These are phyloP conservation scores for Nemoura dubitans DNA, from an alignment of 2,888 invertebrate genomes.

Conservation along the genomic window DNA sequence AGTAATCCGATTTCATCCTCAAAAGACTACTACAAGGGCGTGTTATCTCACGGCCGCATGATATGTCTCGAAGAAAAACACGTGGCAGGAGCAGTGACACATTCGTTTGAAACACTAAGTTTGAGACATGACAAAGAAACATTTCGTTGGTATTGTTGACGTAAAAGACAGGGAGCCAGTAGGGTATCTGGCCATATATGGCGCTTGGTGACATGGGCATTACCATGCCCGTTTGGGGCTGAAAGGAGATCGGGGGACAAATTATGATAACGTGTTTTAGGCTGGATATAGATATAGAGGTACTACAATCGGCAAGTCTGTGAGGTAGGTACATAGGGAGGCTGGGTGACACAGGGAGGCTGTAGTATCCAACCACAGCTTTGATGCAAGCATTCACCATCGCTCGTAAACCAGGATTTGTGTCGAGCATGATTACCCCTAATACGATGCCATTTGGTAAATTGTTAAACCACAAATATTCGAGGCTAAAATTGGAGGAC, in stretches of 20 bases:
- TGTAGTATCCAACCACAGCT: background rate
- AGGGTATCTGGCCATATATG: background rate
- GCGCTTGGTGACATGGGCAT: background rate
- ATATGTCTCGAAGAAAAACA: background rate
- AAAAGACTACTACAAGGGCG: background rate
- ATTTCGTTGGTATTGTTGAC: background rate
- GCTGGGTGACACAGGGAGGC: background rate
- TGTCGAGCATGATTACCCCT: conserved; percentile 17
- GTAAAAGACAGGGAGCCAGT: background rate
- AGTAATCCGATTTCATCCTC: background rate
- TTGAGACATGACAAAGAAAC: background rate
- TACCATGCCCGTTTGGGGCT: background rate
- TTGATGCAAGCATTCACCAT: background rate
- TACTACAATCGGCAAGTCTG: background rate
- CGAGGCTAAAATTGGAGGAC: conserved; percentile 13
- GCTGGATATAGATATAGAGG: background rate
- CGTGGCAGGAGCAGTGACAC: background rate
- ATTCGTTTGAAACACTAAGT: background rate
- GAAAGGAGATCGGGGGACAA: background rate
- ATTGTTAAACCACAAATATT: conserved; percentile 28
- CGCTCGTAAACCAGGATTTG: conserved; percentile 14
- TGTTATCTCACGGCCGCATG: background rate
- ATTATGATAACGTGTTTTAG: background rate
- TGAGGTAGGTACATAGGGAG: background rate
- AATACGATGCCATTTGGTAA: conserved; percentile 22